Conservation (phyloP, 2,113 vertebrate genomes). For the Caloenas nicobarica region DNA sequence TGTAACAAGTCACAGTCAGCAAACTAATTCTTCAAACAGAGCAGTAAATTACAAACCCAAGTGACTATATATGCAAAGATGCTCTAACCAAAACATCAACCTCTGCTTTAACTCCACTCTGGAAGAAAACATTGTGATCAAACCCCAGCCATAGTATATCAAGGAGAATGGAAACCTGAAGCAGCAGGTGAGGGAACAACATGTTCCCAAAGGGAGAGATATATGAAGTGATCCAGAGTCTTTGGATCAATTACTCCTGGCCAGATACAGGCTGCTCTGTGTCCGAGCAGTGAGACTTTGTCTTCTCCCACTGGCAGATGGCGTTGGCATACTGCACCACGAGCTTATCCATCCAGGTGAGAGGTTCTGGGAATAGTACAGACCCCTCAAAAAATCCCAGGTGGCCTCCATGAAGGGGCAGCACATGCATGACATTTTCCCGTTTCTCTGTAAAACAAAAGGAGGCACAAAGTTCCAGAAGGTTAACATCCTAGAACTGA, state of each 20-base stretch:
- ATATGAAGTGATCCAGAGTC: constrained; percentile 55
- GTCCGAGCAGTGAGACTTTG: constrained; percentile 89
- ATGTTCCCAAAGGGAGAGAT: constrained; percentile 45
- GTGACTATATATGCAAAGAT: not conserved
- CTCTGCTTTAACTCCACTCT: constrained; percentile 23
- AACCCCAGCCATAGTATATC: constrained; percentile 46
- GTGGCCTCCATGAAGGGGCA: constrained; percentile 95
- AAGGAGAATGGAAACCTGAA: constrained; percentile 68
- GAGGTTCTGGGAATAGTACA: constrained; percentile 93
- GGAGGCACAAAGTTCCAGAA: not conserved
- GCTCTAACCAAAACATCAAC: constrained; percentile 7
- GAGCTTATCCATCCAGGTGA: constrained; percentile 99
- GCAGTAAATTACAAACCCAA: constrained; percentile 55
- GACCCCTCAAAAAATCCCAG: constrained; percentile 98
- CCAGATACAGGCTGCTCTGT: constrained; percentile 71
- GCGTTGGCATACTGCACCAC: constrained; percentile 92
- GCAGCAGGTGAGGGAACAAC: constrained; percentile 53
- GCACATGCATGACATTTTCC: constrained; percentile 91
- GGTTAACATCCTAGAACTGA: not conserved
- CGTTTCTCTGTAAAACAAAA: constrained; percentile 83
- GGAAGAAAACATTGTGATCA: constrained; percentile 58
- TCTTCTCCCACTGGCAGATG: constrained; percentile 96
- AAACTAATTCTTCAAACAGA: constrained; percentile 57
- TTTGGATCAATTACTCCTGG: constrained; percentile 65
- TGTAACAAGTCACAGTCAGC: constrained; percentile 21